A percentile compares a stretch with the other conserved stretches of the same genome.
phyloP scores from a whole-genome alignment of 2,113 vertebrate species.

The Tupaia chinensis region DNA sequence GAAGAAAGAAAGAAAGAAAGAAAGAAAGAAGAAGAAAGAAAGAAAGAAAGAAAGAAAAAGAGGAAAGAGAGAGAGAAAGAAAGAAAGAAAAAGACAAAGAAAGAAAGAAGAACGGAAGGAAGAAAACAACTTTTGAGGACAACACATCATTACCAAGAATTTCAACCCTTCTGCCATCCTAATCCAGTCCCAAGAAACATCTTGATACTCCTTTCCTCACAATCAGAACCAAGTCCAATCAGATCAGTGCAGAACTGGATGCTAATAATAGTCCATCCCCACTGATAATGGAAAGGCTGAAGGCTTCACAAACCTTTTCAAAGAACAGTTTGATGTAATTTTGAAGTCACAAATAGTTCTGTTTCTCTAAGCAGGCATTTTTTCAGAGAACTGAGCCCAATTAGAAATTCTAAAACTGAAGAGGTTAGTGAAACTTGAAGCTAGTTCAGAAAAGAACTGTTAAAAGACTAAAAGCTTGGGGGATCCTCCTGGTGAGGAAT shows the following conservation, averaged over 20 bases:
- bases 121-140: background rate
- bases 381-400: conserved; percentile 5
- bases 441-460: background rate
- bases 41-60: no score
- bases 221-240: conserved; percentile 20
- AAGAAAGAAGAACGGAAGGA: no score
- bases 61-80: no score
- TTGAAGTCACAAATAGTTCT: conserved; percentile 61
- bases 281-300: conserved; percentile 21
- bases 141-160: background rate
- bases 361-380: conserved; percentile 21
- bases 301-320: conserved; percentile 56
- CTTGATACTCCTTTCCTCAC: conserved; percentile 40
- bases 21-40: no score
- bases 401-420: conserved; percentile 22
- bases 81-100: no score
- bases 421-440: conserved; percentile 28
- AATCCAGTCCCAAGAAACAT: conserved; percentile 51
- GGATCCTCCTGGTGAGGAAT: background rate
- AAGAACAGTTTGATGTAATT: conserved; percentile 63
- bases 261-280: conserved; percentile 59
- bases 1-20: no score
- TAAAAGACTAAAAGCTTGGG: background rate
- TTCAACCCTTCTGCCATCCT: background rate
- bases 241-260: conserved; percentile 8